Conservation (phyloP, 2,888 invertebrate species). For the Drosophila macrospina region DNA sequence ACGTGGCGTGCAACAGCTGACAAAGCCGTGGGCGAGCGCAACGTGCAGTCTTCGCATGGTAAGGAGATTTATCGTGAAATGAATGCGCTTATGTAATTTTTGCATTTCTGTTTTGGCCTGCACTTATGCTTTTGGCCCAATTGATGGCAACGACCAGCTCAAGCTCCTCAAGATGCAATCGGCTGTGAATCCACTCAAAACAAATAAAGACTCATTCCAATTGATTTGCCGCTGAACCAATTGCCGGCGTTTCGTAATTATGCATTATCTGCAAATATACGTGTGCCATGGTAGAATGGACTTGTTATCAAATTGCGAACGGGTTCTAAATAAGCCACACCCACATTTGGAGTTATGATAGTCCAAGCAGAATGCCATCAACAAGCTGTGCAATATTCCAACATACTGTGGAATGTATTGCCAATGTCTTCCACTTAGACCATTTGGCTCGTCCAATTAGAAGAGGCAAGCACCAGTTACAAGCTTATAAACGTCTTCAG, state of each 20-base stretch:
- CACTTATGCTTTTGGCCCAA: constrained; percentile 21
- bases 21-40: constrained; percentile 64
- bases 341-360: background rate
- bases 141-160: background rate
- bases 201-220: background rate
- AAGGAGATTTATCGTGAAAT: constrained; percentile 61
- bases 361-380: background rate
- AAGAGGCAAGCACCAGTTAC: background rate
- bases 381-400: constrained; percentile 12
- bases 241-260: constrained; percentile 50
- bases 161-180: background rate
- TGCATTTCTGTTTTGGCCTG: constrained; percentile 45
- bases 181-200: background rate
- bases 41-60: constrained; percentile 71
- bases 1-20: constrained; percentile 79
- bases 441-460: background rate
- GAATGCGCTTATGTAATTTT: constrained; percentile 68
- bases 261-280: constrained; percentile 1
- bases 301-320: background rate
- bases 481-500: background rate
- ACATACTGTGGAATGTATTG: constrained; percentile 18
- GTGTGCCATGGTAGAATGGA: background rate
- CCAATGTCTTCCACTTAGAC: constrained; percentile 7
- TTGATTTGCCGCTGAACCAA: constrained; percentile 1
- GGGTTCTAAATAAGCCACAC: background rate